Conservation (phyloP, 2,797 vertebrate genomes). For the Cygnus olor region DNA sequence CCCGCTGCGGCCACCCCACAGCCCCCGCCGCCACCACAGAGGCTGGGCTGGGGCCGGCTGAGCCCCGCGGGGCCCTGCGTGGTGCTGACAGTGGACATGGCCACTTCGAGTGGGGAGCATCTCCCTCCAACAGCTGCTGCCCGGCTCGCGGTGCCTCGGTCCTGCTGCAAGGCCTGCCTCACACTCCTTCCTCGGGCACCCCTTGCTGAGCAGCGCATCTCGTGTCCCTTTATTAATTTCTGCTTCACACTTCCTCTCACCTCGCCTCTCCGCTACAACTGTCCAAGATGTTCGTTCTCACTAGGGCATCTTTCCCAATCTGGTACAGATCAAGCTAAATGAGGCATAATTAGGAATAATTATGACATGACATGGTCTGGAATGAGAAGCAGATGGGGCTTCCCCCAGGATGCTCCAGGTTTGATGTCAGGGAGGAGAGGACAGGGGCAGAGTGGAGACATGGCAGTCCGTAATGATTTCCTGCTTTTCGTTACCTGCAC, state of each 20-base stretch:
- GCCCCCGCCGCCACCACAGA: background rate
- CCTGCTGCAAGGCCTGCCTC: background rate
- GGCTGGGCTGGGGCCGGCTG: background rate
- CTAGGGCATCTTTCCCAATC: conserved; percentile 55
- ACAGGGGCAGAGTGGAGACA: background rate
- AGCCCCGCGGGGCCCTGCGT: background rate
- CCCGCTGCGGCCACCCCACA: background rate
- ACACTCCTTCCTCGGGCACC: background rate
- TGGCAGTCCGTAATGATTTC: background rate
- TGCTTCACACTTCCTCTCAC: background rate
- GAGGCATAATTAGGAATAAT: conserved; percentile 72
- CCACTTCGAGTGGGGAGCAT: background rate
- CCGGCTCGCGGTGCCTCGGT: background rate
- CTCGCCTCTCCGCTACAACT: background rate
- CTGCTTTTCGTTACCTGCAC: background rate
- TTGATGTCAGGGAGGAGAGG: conserved; percentile 45
- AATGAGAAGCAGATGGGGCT: conserved; percentile 75
- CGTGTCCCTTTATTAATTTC: background rate
- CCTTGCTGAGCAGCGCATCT: background rate
- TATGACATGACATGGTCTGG: conserved; percentile 68
- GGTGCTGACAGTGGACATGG: background rate
- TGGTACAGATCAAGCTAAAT: conserved; percentile 66
- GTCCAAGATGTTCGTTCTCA: conserved; percentile 28
- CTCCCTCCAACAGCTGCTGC: background rate
- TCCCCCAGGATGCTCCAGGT: conserved; percentile 47